Percentiles rank a stretch among this genome's conserved stretches.
These are phyloP conservation scores for Etheostoma perlongum DNA, from an alignment of 2,797 vertebrate genomes.

Conservation along the genomic window DNA sequence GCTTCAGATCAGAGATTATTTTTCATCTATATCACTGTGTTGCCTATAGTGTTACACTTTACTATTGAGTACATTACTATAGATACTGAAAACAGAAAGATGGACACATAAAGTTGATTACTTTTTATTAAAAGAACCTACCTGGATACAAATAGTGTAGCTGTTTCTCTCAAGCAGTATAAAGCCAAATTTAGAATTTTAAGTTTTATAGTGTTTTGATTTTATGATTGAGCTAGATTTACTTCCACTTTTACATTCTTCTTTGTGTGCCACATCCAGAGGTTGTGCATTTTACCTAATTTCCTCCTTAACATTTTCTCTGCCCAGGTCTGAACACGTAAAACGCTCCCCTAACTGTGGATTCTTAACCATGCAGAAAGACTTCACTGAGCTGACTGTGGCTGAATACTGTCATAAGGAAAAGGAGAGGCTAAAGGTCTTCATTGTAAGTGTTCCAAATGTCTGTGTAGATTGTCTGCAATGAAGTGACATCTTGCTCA, in stretches of 20 bases:
- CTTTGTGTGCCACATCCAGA: neutral
- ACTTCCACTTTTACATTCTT: neutral
- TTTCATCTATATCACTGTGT: neutral
- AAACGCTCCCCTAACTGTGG: conserved; percentile 83
- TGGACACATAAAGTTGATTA: neutral
- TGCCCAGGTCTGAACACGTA: conserved; percentile 82
- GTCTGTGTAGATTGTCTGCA: neutral
- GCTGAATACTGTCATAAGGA: conserved; percentile 85
- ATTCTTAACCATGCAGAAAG: conserved; percentile 84
- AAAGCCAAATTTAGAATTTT: neutral
- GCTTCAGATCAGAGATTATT: neutral
- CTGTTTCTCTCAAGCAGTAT: neutral
- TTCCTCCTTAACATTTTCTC: neutral
- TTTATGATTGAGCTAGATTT: neutral
- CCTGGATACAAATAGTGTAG: neutral
- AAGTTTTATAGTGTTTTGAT: neutral
- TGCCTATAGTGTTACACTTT: neutral
- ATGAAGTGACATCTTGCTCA: neutral
- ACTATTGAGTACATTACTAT: neutral
- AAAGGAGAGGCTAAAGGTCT: conserved; percentile 83
- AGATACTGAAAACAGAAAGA: neutral
- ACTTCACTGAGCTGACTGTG: conserved; percentile 81
- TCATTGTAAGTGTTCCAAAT: conserved; percentile 77
- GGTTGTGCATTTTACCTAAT: neutral
- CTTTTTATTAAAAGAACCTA: too few species aligned